Conservation (phyloP, 1,140 invertebrate species). For the Zaprionus africanus region DNA sequence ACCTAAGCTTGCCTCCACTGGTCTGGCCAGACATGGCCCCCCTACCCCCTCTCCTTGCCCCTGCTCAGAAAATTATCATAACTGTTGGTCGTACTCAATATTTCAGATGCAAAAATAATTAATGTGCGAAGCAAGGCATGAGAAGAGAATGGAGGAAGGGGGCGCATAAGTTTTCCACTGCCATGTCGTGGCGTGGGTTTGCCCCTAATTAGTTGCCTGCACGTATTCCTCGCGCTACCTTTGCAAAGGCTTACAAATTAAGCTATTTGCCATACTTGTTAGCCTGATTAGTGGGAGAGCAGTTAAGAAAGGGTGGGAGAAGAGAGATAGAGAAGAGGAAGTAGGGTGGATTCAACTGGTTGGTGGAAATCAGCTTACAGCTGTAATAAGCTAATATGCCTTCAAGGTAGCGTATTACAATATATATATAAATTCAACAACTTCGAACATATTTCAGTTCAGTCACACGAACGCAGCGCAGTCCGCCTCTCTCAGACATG, state of each 20-base stretch:
- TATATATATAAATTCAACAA: background rate
- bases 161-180: background rate
- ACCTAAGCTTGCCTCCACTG: background rate
- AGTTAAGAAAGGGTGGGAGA: background rate
- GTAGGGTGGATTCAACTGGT: too few species aligned
- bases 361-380: too few species aligned
- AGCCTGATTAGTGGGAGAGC: constrained; percentile 44
- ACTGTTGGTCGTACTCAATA: constrained; percentile 67
- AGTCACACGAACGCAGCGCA: too few species aligned
- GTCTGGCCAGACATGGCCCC: background rate
- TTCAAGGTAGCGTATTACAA: background rate
- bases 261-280: constrained; percentile 62
- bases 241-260: constrained; percentile 68
- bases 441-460: too few species aligned
- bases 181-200: constrained; percentile 45
- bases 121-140: constrained; percentile 70
- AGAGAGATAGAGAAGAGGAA: background rate
- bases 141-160: too few species aligned
- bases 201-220: constrained; percentile 64
- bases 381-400: background rate
- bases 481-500: background rate
- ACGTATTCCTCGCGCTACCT: constrained; percentile 39
- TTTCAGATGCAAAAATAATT: constrained; percentile 77
- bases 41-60: background rate
- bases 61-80: constrained; percentile 66